These are phyloP conservation scores for Strigamia transsilvanica DNA, from an alignment of 2,888 invertebrate species.

Conservation along the genomic window DNA sequence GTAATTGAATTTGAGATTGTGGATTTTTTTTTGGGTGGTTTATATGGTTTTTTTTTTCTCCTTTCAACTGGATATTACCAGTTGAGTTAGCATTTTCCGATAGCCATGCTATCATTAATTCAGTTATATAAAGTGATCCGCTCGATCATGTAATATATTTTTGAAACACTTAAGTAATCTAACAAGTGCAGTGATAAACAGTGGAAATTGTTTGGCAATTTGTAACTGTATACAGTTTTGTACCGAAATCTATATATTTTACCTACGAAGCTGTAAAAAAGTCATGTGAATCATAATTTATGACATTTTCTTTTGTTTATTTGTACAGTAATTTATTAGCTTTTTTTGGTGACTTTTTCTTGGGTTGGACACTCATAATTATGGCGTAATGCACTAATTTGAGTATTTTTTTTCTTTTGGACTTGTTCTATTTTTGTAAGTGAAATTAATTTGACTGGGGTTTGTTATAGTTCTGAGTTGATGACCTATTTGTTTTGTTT, in stretches of 20 bases:
- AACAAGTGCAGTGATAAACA: constrained; percentile 14
- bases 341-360: neutral
- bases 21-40: neutral
- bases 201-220: constrained; percentile 4
- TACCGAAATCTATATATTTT: constrained; percentile 1
- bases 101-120: constrained; percentile 24
- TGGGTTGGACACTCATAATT: neutral
- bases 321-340: constrained; percentile 37
- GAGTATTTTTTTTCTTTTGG: neutral
- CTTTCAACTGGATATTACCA: neutral
- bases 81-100: constrained; percentile 5
- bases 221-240: constrained; percentile 19
- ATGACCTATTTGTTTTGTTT: neutral
- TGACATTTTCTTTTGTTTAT: neutral
- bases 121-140: neutral
- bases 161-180: neutral
- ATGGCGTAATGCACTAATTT: neutral
- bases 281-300: neutral
- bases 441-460: neutral
- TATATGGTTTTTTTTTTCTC: neutral
- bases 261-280: neutral
- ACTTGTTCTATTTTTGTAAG: neutral
- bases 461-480: neutral
- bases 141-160: constrained; percentile 1
- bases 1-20: neutral